Conservation (phyloP, 2,888 invertebrate genomes). For the Lasius fuliginosus region DNA sequence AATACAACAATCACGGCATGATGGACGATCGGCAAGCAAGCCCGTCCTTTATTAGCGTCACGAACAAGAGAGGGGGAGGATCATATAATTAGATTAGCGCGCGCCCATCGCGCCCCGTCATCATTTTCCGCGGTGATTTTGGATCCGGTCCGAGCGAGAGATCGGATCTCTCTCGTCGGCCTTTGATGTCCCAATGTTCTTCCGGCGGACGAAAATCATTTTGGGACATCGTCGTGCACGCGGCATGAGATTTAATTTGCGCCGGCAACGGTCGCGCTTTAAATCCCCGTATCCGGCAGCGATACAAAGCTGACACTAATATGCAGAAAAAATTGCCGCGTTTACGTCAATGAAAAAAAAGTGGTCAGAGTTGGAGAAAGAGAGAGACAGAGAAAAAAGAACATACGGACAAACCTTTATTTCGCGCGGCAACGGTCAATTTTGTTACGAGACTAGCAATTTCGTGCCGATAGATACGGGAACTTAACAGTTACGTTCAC, state of each 20-base stretch:
- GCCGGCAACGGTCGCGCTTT: slow-evolving; percentile 56
- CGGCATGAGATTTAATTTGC: slow-evolving; percentile 69
- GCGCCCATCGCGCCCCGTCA: slow-evolving; percentile 66
- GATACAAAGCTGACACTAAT: slow-evolving; percentile 55
- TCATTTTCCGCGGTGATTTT: slow-evolving; percentile 73
- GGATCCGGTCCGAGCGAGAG: slow-evolving; percentile 30
- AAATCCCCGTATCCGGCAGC: slow-evolving; percentile 42
- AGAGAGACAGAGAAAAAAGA: not conserved
- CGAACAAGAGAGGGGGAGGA: not conserved
- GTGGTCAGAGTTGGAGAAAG: not conserved
- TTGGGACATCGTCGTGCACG: slow-evolving; percentile 51
- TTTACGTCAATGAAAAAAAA: slow-evolving; percentile 54
- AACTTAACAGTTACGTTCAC: slow-evolving; percentile 57
- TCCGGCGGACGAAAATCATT: slow-evolving; percentile 71
- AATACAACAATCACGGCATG: slow-evolving; percentile 80
- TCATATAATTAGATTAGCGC: slow-evolving; percentile 79
- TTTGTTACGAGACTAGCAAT: slow-evolving; percentile 61
- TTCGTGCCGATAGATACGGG: slow-evolving; percentile 46
- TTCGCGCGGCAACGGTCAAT: slow-evolving; percentile 62
- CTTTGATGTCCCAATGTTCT: slow-evolving; percentile 70
- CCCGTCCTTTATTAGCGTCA: slow-evolving; percentile 78
- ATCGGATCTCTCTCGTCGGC: slow-evolving; percentile 45
- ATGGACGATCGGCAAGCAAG: slow-evolving; percentile 79
- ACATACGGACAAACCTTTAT: slow-evolving; percentile 53
- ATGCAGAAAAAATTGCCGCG: slow-evolving; percentile 47